These are phyloP conservation scores for Apus apus DNA, from an alignment of 2,113 vertebrate species.

Conservation along the genomic window DNA sequence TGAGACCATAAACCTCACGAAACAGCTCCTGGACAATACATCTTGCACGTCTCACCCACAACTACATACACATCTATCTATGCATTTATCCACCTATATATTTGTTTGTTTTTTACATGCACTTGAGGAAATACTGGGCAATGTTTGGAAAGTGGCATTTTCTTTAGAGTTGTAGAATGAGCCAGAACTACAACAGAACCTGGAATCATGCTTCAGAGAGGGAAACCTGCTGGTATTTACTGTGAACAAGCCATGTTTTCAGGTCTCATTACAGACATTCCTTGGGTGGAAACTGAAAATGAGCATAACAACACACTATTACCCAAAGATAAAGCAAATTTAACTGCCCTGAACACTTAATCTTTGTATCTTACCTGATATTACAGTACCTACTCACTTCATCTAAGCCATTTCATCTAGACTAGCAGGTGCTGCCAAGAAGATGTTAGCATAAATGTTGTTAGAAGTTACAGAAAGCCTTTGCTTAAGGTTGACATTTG, in stretches of 20 bases:
- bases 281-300: neutral
- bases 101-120: neutral
- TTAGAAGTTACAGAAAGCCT: neutral
- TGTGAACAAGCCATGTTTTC: neutral
- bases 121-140: neutral
- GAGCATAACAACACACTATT: neutral
- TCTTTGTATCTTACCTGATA: neutral
- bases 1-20: neutral
- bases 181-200: neutral
- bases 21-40: neutral
- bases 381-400: neutral
- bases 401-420: neutral
- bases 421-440: neutral
- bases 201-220: neutral
- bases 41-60: neutral
- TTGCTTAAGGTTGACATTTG: neutral
- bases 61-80: rapidly evolving
- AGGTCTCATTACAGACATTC: neutral
- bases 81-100: rapidly evolving
- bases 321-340: neutral
- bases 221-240: neutral
- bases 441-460: neutral
- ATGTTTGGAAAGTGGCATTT: neutral
- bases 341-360: neutral
- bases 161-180: neutral